These are phyloP conservation scores for Mechanitis mazaeus DNA, from an alignment of 2,888 invertebrate genomes.

Conservation along the genomic window DNA sequence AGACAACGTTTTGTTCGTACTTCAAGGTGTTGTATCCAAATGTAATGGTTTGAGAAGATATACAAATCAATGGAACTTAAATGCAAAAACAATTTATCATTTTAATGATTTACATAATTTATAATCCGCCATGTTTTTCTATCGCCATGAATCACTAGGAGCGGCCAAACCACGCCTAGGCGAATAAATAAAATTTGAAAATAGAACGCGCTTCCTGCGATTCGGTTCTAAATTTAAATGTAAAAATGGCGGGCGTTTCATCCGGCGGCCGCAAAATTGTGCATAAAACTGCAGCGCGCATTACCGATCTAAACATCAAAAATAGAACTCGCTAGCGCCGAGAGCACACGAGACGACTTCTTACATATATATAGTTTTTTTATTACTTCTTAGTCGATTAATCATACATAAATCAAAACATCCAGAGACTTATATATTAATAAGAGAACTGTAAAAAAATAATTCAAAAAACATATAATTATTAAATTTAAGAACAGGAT, in stretches of 20 bases:
- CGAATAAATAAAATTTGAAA: conserved; percentile 66
- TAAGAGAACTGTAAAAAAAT: no score
- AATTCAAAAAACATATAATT: no score
- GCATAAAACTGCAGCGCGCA: conserved; percentile 73
- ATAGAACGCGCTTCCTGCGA: conserved; percentile 67
- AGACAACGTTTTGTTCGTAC: no score
- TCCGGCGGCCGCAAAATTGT: conserved; percentile 61
- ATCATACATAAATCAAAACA: not conserved
- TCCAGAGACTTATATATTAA: no score
- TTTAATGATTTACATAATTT: conserved; percentile 18
- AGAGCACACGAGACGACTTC: conserved; percentile 33
- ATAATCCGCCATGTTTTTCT: conserved; percentile 27
- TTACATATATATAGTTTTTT: not conserved
- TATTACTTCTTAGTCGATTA: not conserved
- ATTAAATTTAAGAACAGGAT: no score
- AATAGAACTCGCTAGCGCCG: conserved; percentile 64
- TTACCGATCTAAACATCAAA: conserved; percentile 74
- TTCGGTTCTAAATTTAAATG: conserved; percentile 65
- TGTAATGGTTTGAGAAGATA: conserved; percentile 12
- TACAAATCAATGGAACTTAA: conserved; percentile 8
- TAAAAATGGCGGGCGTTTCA: conserved; percentile 59
- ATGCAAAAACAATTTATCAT: conserved; percentile 1
- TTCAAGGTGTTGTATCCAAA: not conserved
- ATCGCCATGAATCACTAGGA: conserved; percentile 20
- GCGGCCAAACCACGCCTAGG: conserved; percentile 57